A percentile compares a stretch with the other conserved stretches of the same genome.
Conservation (phyloP, 2,113 vertebrate genomes). For the Phaethornis superciliosus region DNA sequence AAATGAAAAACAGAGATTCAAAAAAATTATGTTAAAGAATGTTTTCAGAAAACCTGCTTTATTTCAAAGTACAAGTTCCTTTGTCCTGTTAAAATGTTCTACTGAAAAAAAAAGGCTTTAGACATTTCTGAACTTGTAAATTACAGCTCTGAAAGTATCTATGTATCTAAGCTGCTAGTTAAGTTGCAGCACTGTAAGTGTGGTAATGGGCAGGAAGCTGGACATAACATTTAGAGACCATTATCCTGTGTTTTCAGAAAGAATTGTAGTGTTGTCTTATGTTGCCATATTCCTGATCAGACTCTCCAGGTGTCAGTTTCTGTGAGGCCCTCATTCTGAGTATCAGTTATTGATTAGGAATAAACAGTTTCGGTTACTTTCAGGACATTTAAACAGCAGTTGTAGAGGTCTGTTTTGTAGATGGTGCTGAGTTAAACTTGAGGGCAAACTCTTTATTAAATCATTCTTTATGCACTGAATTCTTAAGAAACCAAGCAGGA, state of each 20-base stretch:
- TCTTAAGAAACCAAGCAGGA: neutral
- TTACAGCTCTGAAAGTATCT: neutral
- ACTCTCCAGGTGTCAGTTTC: constrained; percentile 21
- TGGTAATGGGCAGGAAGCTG: neutral
- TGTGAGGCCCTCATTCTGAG: constrained; percentile 37
- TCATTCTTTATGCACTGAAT: neutral
- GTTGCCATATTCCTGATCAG: constrained; percentile 25
- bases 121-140: neutral
- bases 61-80: constrained; percentile 36
- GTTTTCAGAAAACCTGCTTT: constrained; percentile 50
- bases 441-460: neutral
- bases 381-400: constrained; percentile 39
- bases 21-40: constrained; percentile 3
- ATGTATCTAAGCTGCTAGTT: constrained; percentile 26
- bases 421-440: neutral
- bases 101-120: neutral
- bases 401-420: constrained; percentile 42
- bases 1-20: constrained; percentile 46
- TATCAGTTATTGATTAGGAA: constrained; percentile 22
- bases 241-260: neutral
- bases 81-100: constrained; percentile 11
- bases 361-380: constrained; percentile 30
- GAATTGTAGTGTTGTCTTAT: neutral
- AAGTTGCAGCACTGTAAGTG: neutral
- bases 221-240: neutral